These are phyloP conservation scores for Microctonus brassicae DNA, from an alignment of 2,888 invertebrate species.

Conservation along the genomic window DNA sequence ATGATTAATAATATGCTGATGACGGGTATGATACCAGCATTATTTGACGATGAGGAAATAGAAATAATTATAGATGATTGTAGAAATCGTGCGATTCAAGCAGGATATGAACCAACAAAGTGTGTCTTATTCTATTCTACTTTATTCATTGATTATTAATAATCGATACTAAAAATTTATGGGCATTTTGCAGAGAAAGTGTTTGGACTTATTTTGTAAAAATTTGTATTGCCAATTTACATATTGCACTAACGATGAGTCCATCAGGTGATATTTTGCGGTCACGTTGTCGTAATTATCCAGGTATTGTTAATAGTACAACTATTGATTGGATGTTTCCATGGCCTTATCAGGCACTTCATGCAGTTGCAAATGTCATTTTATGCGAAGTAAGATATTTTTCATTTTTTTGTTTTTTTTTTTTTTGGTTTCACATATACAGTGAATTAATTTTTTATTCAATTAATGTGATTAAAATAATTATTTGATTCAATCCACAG, in stretches of 20 bases:
- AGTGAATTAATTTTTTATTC: too few relatives aligned
- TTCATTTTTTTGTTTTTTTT: too few relatives aligned
- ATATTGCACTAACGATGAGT: slow-evolving; percentile 92
- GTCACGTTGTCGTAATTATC: slow-evolving; percentile 90
- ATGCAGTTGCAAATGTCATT: slow-evolving; percentile 88
- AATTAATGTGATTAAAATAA: too few relatives aligned
- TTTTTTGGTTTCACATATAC: too few relatives aligned
- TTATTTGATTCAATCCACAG: too few relatives aligned
- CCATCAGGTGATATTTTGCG: slow-evolving; percentile 86
- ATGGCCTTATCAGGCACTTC: slow-evolving; percentile 91
- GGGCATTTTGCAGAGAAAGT: slow-evolving; percentile 74
- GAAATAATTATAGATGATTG: slow-evolving; percentile 82
- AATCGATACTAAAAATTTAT: not conserved
- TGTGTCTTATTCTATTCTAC: slow-evolving; percentile 56
- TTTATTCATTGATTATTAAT: not conserved
- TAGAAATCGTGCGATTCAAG: slow-evolving; percentile 78
- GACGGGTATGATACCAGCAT: slow-evolving; percentile 87
- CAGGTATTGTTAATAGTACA: slow-evolving; percentile 91
- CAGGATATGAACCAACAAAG: slow-evolving; percentile 82
- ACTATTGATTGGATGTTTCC: slow-evolving; percentile 95
- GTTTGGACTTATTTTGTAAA: slow-evolving; percentile 89
- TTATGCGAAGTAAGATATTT: slow-evolving; percentile 81
- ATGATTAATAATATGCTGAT: slow-evolving; percentile 92
- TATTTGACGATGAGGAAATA: slow-evolving; percentile 91
- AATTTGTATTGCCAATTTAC: slow-evolving; percentile 85